These are phyloP conservation scores for Chloroceryle inda DNA, from an alignment of 2,797 vertebrate genomes.

Conservation along the genomic window DNA sequence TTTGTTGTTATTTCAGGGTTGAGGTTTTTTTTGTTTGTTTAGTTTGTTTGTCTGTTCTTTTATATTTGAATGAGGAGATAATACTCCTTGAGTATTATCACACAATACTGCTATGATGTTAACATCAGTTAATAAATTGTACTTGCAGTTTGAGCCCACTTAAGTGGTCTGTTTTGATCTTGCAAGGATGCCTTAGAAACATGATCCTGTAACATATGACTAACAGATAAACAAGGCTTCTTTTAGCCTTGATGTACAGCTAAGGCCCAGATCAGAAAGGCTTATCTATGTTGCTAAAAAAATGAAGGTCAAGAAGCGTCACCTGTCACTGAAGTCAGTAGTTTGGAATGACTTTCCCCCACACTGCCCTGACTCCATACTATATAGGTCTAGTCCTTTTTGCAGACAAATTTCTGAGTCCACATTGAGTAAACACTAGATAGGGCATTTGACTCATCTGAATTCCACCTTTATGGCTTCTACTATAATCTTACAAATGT, in stretches of 20 bases:
- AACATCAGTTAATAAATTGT: neutral
- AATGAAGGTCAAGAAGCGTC: neutral
- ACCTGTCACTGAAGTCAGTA: neutral
- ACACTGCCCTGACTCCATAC: neutral
- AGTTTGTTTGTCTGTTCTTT: too few relatives aligned
- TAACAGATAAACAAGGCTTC: neutral
- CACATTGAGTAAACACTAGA: neutral
- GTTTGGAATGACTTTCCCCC: neutral
- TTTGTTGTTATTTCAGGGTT: too few relatives aligned
- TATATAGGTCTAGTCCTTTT: neutral
- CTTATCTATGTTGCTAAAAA: neutral
- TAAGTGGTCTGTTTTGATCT: neutral
- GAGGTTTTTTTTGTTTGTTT: too few relatives aligned
- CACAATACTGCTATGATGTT: neutral
- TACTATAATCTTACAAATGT: neutral
- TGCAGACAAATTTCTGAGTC: neutral
- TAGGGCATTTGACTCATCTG: neutral
- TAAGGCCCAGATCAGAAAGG: neutral
- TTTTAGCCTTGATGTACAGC: neutral
- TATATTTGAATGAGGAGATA: too few relatives aligned
- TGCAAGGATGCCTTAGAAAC: neutral
- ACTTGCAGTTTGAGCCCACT: neutral
- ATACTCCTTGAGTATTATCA: too few relatives aligned
- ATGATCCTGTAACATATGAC: neutral
- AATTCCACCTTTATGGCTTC: neutral